Evolutionary conservation across 2,113 vertebrate genomes (phyloP), one percentile per base, ranked within the genome.

Genomic region (Raphicerus campestris): DNA sequence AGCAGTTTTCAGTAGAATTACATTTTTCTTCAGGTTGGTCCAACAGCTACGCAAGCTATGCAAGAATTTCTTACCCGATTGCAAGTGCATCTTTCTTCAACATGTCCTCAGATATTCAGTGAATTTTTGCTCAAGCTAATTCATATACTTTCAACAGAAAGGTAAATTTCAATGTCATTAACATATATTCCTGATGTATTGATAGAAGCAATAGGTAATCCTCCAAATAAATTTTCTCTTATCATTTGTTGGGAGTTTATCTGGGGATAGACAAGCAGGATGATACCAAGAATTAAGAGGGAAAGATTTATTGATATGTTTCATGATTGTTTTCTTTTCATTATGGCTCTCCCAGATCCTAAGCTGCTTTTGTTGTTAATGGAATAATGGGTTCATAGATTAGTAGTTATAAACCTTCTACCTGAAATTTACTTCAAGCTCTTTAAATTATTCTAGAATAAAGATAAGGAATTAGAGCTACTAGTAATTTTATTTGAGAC

Each of bases 1-100:
- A 87, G 51, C 42, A 82, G 13, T 89, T 88, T 87, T 94, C 39
- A 92, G 4, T 83, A 56, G 30, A 53, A 92, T 60, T 75, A 32
- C 19, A 5, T 97, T 98, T 93, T 30, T 19, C 32, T 97, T 66
- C 92, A 99, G 99, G 99, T 99, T 98, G 99, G 99, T 56, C 99
- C 99, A 97, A 99, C 99, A n/a, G 99, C 99, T 42, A 99, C 99
- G 0, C 99, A 99, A 99, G 99, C 99, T 98, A 99, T 99, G 99
- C 99, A 99, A 70, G 99, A 99, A 98, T 99, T 99, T 97, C 98
- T 99, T 97, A 99, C 99, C 95, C 99, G 99, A 28, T 99, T 99
- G 93, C 99, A 99, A 98, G 99, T 99, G 60, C 99, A 99, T 98
- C 99, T 99, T 95, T 99, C 99, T 96, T 99, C 99, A 98, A 99